phyloP scores from a whole-genome alignment of 2,888 invertebrate genomes.

The Eretmocerus hayati region DNA sequence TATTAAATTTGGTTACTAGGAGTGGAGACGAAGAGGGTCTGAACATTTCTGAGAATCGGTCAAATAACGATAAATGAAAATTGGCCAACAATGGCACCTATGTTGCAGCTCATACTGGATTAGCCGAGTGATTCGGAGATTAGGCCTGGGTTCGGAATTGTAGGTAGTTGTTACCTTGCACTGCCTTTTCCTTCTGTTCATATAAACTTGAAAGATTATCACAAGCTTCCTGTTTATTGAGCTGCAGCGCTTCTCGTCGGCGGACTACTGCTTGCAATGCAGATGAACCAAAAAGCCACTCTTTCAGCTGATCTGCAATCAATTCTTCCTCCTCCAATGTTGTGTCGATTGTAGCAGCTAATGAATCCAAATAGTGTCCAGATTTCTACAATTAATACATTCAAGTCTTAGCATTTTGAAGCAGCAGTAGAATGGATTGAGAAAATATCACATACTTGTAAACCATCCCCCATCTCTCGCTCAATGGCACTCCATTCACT shows the following conservation, averaged over 20 bases:
- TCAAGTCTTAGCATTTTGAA: constrained; percentile 13
- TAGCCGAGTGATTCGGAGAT: too few relatives aligned
- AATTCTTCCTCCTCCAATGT: constrained; percentile 76
- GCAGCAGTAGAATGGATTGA: constrained; percentile 15
- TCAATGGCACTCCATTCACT: constrained; percentile 83
- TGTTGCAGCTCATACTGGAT: too few relatives aligned
- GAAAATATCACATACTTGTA: constrained; percentile 53
- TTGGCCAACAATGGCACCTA: too few relatives aligned
- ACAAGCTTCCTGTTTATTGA: constrained; percentile 64
- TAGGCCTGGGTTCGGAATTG: too few relatives aligned
- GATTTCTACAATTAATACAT: constrained; percentile 46
- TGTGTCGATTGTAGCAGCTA: constrained; percentile 65
- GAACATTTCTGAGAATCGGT: too few relatives aligned
- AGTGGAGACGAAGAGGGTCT: too few relatives aligned
- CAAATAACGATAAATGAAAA: too few relatives aligned
- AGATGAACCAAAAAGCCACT: constrained; percentile 71
- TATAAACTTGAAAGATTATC: constrained; percentile 53
- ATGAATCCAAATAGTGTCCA: constrained; percentile 61
- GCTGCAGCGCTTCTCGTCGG: constrained; percentile 67
- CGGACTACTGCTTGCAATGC: constrained; percentile 68
- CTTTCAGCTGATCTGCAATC: constrained; percentile 75
- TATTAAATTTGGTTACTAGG: too few relatives aligned
- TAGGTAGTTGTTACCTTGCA: constrained; percentile 48
- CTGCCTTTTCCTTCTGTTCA: constrained; percentile 48
- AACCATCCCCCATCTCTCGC: constrained; percentile 71